Evolutionary conservation across 2,113 vertebrate genomes (phyloP), one percentile per base, ranked within the genome.

Genomic region (Amia ocellicauda): DNA sequence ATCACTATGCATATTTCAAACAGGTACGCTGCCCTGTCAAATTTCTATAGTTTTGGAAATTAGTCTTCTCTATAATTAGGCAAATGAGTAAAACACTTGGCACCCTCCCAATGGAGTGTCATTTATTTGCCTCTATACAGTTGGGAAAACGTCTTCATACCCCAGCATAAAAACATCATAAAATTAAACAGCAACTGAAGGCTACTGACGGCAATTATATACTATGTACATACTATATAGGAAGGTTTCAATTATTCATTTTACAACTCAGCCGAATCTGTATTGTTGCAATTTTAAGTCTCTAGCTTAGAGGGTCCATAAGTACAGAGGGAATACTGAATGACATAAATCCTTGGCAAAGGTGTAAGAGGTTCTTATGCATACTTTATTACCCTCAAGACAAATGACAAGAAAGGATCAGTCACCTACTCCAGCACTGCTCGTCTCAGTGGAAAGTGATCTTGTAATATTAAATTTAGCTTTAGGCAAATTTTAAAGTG

Each of bases 381-480:
- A 87, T 90, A 82, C 70, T 72, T 80, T 84, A 88, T 89, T 88
- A 89, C 89, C 89, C 89, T 65, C 70, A 74, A 89, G 89, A 83
- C 79, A 71, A 27, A 53, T 58, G 62, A 80, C 66, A 78, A 72
- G 77, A 78, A 78, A 80, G 76, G 84, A 85, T 85, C 85, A 86
- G 84, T 86, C 83, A 86, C 82, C 82, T 80, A 75, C 76, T 80
- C 81, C 79, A 82, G 80, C 83, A 71, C 72, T 77, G 79, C 74
- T 60, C 62, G 77, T 82, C 86, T 88, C 83, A 56, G 67, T 47
- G 82, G 82, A 77, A 80, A 79, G 70, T 81, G 80, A 87, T 87
- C 85, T 83, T 79, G 82, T 85, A 83, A 88, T 87, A 83, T 88
- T 89, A 86, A 80, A 87, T 87, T 88, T 89, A 78, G 88, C 89